phyloP scores from a whole-genome alignment of 2,888 invertebrate species.

The Cerastoderma edule region DNA sequence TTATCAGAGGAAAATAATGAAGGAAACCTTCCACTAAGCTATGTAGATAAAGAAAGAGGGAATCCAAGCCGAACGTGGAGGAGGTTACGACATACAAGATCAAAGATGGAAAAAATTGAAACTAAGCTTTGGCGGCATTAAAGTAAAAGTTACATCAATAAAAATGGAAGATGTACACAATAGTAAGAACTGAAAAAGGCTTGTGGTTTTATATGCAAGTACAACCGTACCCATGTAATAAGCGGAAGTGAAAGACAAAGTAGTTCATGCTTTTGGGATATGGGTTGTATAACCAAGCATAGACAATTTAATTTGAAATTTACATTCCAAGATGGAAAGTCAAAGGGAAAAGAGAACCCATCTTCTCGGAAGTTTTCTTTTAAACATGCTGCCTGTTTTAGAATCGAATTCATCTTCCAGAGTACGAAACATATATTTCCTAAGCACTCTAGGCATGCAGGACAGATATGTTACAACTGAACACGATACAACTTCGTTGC shows the following conservation, averaged over 20 bases:
- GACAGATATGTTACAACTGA: slow-evolving; percentile 14
- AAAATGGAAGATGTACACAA: not conserved
- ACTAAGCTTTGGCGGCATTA: slow-evolving; percentile 4
- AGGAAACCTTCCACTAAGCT: not conserved
- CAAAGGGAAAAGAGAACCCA: slow-evolving; percentile 1
- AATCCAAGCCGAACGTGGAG: slow-evolving; percentile 5
- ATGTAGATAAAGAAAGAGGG: too few species aligned
- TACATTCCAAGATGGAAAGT: slow-evolving; percentile 1
- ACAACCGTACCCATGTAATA: slow-evolving; percentile 4
- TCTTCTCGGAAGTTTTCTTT: slow-evolving; percentile 26
- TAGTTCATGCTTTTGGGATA: slow-evolving; percentile 28
- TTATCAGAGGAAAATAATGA: not conserved
- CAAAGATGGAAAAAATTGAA: slow-evolving; percentile 21
- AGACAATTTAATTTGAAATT: slow-evolving; percentile 31
- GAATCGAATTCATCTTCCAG: not conserved
- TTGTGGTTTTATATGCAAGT: slow-evolving; percentile 10
- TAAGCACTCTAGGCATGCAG: slow-evolving; percentile 18
- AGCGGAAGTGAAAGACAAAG: not conserved
- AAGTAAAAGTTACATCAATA: slow-evolving; percentile 3
- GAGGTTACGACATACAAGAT: not conserved
- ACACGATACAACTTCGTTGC: not conserved
- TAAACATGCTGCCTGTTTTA: too few species aligned
- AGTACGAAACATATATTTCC: slow-evolving; percentile 35
- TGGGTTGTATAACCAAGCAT: slow-evolving; percentile 26
- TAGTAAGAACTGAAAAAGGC: not conserved